Base-by-base conservation (phyloP, 2,113 vertebrate genomes). In the Mungos mungo region DNA sequence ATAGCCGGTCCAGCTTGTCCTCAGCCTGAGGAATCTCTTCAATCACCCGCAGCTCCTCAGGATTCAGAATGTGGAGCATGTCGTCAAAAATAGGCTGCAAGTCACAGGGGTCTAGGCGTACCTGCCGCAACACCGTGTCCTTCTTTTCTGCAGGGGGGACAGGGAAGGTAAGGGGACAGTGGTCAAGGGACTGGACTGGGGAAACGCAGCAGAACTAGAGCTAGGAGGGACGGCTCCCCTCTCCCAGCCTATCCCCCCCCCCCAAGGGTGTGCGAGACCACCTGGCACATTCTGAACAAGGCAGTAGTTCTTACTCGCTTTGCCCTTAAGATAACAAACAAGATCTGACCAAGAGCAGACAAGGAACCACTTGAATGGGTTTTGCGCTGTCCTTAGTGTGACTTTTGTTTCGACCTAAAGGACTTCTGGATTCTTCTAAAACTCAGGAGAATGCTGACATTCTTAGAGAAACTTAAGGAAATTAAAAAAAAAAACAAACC, bases 61-160 rank as follows among this genome's bases (percentile, higher is more conserved):
- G 99, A 97, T 99, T 99, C 90, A 99, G 99, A 98, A 99, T 99
- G 98, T 99, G 99, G 98, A 99, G 99, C 99, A 99, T 99, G 98
- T 99, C 99, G 0, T 99, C 99, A 0, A 99, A 99, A 98, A 99
- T 99, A 95, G 99, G 99, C 99, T 99, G 99, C 97, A 99, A 98
- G 99, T 99, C 99, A 1, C 99, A 99, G 5, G 99, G 99, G 98
- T 99, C 99, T 98, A 99, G 99, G 84, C 99, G 99, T 81, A 99
- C 99, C 98, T 99, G 99, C 76, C 99, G 99, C 96, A 99, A 98
- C 96, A 99, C 99, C 0, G 99, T 99, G 99, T 99, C 99, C 98
- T 99, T 99, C 98, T 99, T 99, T 98, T 99, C 99, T 99, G 99
- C 11, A 86, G 91, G 89, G 87, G 33, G 19, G 88, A 96, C 38